Base-by-base conservation (phyloP, 2,113 vertebrate species). In the Crotophaga sulcirostris region DNA sequence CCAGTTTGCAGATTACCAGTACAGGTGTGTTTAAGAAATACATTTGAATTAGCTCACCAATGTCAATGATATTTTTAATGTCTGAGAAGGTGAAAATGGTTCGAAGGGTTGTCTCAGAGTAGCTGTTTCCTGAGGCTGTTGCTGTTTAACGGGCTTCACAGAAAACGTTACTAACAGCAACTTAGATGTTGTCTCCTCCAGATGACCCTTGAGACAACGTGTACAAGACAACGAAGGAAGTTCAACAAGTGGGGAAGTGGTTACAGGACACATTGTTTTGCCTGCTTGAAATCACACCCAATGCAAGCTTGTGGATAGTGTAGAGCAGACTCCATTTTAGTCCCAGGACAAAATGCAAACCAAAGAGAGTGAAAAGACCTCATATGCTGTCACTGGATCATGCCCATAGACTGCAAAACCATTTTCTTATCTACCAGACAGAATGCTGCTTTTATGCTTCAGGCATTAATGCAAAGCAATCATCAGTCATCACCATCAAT, bases 401-500 rank as follows among this genome's bases (percentile, higher is more conserved):
- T 2, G 33, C 36, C 58, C 36, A n/a, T 3, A 70, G 26, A 59
- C 18, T 70, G 16, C 9, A 84, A 91, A 87, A 19, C 5, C 14
- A 69, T 34, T 59, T 76, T 29, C 63, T 85, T 83, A 29, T 60
- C 55, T 67, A 47, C 18, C 34, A 63, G 68, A 56, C 7, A 89
- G 29, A 91, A 90, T 34, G 36, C 14, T 59, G 26, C 7, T 70
- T 91, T 94, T 80, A 77, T 69, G 42, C 55, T 38, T 80, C 79
- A 96, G 64, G 29, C 59, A 70, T 80, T 90, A 90, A 83, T 70
- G 75, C 33, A 86, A 25, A 64, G 63, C 44, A 88, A 74, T 96
- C 92, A 92, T 93, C 79, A 87, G 52, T 81, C 90, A 93, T 93
- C 91, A 93, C 63, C 70, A 88, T 62, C 82, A 91, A 91, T 88